Evolutionary conservation across 2,888 invertebrate species (phyloP).

Genomic region (Sinohyriopsis cumingii): DNA sequence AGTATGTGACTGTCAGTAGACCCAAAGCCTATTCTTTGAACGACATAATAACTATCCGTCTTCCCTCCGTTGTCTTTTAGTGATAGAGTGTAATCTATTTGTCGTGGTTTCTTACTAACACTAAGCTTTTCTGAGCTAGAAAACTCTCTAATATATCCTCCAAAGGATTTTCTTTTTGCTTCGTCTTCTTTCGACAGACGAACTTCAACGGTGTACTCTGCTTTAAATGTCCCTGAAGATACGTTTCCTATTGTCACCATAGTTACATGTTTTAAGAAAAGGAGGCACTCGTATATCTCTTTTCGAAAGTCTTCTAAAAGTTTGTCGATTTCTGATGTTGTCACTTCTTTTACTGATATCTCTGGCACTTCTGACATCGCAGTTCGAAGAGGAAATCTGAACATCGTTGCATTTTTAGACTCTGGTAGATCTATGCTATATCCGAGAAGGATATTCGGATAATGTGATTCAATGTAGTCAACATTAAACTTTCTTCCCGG

Average conservation of each 20-base stretch:
- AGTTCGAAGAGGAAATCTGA: slow-evolving; percentile 18
- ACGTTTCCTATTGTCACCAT: slow-evolving; percentile 9
- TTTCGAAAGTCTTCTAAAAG: slow-evolving; percentile 4
- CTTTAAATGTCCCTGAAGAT: not conserved
- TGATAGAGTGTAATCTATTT: slow-evolving; percentile 3
- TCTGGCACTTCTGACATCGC: no score
- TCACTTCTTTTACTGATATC: not conserved
- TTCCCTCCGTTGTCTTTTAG: slow-evolving; percentile 4
- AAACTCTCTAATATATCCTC: not conserved
- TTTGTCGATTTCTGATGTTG: not conserved
- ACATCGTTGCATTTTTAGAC: slow-evolving; percentile 14
- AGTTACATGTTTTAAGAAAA: slow-evolving; percentile 17
- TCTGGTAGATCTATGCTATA: slow-evolving; percentile 14
- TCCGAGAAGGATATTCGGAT: slow-evolving; percentile 19
- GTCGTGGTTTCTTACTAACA: not conserved
- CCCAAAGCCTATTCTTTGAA: slow-evolving; percentile 11
- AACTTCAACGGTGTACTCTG: slow-evolving; percentile 1
- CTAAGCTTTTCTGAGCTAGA: not conserved
- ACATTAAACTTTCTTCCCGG: slow-evolving; percentile 19
- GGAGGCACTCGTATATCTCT: slow-evolving; percentile 11
- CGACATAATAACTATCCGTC: slow-evolving; percentile 8
- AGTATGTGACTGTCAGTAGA: slow-evolving; percentile 19
- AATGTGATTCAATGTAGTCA: slow-evolving; percentile 1
- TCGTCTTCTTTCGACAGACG: slow-evolving; percentile 1
- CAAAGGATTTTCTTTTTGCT: slow-evolving; percentile 2